Evolutionary conservation across 2,888 invertebrate genomes (phyloP).

Genomic region (Apamea epomidion): DNA sequence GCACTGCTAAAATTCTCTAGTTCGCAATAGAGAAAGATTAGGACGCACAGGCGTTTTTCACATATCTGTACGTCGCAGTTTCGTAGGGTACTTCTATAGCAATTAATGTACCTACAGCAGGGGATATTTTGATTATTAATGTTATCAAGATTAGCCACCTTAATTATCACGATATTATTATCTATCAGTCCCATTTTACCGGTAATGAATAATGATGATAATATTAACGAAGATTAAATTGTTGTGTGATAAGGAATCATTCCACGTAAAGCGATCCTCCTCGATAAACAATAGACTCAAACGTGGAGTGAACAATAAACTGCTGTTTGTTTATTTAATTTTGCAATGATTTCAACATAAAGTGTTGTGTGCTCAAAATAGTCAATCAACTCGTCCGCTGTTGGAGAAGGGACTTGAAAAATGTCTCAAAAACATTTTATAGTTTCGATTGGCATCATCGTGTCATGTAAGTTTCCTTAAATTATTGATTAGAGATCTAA

Average conservation of each 20-base stretch:
- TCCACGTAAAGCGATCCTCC: conserved; percentile 62
- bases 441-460: conserved; percentile 33
- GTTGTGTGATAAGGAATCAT: conserved; percentile 67
- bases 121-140: background rate
- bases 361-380: conserved; percentile 18
- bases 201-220: conserved; percentile 70
- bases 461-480: conserved; percentile 52
- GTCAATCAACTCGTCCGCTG: conserved; percentile 19
- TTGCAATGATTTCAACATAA: conserved; percentile 30
- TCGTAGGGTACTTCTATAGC: background rate
- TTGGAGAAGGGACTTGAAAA: background rate
- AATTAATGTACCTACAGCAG: background rate
- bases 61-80: background rate
- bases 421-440: conserved; percentile 40
- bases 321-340: conserved; percentile 18
- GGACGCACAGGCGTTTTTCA: background rate
- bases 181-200: conserved; percentile 73
- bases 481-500: conserved; percentile 5
- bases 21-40: background rate
- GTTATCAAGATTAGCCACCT: background rate
- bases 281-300: conserved; percentile 65
- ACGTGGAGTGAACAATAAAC: conserved; percentile 23
- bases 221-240: conserved; percentile 60
- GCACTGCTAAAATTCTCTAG: background rate
- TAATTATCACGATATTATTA: conserved; percentile 28